Base-by-base conservation (phyloP, 2,797 vertebrate species). In the Acrocephalus scirpaceus region DNA sequence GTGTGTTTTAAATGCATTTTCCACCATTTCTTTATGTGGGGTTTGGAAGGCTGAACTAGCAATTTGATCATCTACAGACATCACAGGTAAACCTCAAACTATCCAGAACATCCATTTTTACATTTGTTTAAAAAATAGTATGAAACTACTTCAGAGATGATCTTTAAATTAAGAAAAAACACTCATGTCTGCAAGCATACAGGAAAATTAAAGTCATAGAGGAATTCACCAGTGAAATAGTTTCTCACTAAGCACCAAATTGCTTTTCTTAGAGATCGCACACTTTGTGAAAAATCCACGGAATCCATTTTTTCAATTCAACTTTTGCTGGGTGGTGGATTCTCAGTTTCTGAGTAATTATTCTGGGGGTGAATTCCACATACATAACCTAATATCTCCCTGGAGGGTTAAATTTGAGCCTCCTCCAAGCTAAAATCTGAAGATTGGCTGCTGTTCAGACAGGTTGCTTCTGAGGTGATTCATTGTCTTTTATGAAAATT, bases 1-100 rank as follows among this genome's bases (percentile, higher is more conserved):
- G 36, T 48, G 73, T 25, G 17, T 69, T 92, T 42, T 9, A 94
- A 94, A 95, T 90, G 54, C 9, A 61, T 90, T 90, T 90, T 92
- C 48, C 47, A 30, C 30, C 26, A 29, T 38, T 92, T 94, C 53
- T 71, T 91, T 66, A 38, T 40, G 56, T 53, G 19, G 29, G 2
- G 1, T 71, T 77, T 87, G 25, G 71, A 87, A 90, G 25, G 10
- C 56, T 79, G 51, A 82, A 87, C 42, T 67, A 79, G 26, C 30
- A 87, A 72, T 78, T 36, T 79, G 13, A 86, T 86, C 45, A 87
- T 38, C 48, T 64, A n/a, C 38, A 61, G 47, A 74, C 21, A 71
- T 27, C 36, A 80, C 29, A 71, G 32, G 61, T 91, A 89, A 91
- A 64, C 18, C 34, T 77, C 42, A 82, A 71, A 85, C 14, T 83